Conservation (phyloP, 1,140 invertebrate genomes). For the Macrotrachela quadricornifera region DNA sequence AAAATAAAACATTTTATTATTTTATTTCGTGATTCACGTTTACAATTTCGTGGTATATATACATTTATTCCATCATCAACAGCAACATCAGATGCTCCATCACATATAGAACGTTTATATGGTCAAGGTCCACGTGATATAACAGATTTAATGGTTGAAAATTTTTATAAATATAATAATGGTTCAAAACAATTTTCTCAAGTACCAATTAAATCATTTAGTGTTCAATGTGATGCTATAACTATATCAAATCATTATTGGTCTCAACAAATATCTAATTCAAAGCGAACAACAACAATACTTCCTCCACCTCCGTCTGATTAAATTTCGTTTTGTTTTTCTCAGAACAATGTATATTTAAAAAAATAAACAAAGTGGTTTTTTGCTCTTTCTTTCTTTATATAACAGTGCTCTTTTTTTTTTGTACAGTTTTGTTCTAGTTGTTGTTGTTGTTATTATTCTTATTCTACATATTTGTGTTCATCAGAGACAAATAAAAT, state of each 20-base stretch:
- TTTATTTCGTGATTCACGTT: slow-evolving; percentile 85
- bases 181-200: slow-evolving; percentile 89
- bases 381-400: too few species aligned
- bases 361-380: too few species aligned
- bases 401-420: too few species aligned
- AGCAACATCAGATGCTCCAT: slow-evolving; percentile 66
- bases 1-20: slow-evolving; percentile 95
- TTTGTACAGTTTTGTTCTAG: too few species aligned
- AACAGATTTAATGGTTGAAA: slow-evolving; percentile 90
- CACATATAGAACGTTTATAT: slow-evolving; percentile 49
- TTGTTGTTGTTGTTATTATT: too few species aligned
- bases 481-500: too few species aligned
- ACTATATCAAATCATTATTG: slow-evolving; percentile 91
- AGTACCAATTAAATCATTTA: slow-evolving; percentile 84
- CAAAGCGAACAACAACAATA: too few species aligned
- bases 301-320: too few species aligned
- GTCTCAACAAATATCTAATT: slow-evolving; percentile 19
- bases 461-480: too few species aligned
- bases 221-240: slow-evolving; percentile 96
- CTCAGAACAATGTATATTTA: too few species aligned
- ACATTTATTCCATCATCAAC: slow-evolving; percentile 45
- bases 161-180: slow-evolving; percentile 99
- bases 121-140: slow-evolving; percentile 85
- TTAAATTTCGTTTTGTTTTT: too few species aligned
- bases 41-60: slow-evolving; percentile 89